Evolutionary conservation across 2,888 invertebrate species (phyloP), one percentile per base, ranked within the genome.

Genomic region (Eutolmus rufibarbis): DNA sequence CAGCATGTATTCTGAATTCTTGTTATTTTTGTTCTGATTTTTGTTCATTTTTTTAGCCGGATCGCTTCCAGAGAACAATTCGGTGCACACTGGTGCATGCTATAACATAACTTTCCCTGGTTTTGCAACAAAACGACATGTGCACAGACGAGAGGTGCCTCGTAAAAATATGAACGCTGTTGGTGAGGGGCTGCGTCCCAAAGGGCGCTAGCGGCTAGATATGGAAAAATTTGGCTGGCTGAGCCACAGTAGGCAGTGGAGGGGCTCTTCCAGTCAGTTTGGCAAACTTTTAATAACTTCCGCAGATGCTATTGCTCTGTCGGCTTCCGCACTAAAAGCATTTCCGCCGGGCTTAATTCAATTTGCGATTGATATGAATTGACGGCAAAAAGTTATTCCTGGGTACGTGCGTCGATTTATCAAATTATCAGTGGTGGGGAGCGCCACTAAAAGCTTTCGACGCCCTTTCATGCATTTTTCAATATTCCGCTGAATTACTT

Each of bases 231-330:
- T 19, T 40, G 19, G 34, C 37, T 9, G 40, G 34, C 43, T 16
- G 40, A 16, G 19, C 19, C 23, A 9, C 3, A 19, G 37, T 40
- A 40, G 77, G 19, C 77, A n/a, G 77, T 19, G 9, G 40, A 77
- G 16, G 16, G 76, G 76, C 76, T 34, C 74, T 85, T 85, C 85
- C 85, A 74, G 28, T 85, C 85, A 85, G 85, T 85, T 85, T 85
- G 74, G 85, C 85, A 85, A 74, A 85, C 74, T 85, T 85, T 85
- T 85, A 85, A 85, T 85, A 85, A 85, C 85, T 85, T 85, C 46
- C 85, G 85, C 74, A 74, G 74, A 85, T 74, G 85, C 43, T 85
- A 85, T 74, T 85, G 28, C 85, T 74, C 46, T 28, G 43, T 51
- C 23, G 85, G 23, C 74, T 46, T 74, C 43, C 74, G 85, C 28